Conservation (phyloP, 2,888 invertebrate species). For the Drosophila mercatorum region DNA sequence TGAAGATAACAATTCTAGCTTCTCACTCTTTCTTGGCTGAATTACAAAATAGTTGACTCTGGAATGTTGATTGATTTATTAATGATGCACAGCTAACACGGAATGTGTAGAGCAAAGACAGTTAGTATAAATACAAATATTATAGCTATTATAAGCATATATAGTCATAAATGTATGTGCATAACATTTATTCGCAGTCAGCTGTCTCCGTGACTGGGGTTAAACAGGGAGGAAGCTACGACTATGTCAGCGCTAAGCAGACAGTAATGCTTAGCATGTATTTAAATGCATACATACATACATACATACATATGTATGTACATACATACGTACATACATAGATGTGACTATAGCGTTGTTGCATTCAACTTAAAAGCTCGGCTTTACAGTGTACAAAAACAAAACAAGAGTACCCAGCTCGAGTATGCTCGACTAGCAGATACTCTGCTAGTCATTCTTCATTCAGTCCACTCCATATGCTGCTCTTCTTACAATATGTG, state of each 20-base stretch:
- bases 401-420: background rate
- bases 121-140: background rate
- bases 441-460: background rate
- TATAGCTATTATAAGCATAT: background rate
- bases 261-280: slow-evolving; percentile 1
- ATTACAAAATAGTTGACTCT: background rate
- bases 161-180: background rate
- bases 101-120: background rate
- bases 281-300: background rate
- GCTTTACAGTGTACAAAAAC: slow-evolving; percentile 34
- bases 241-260: background rate
- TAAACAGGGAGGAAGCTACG: slow-evolving; percentile 6
- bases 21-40: background rate
- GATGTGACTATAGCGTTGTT: slow-evolving; percentile 16
- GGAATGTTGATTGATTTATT: slow-evolving; percentile 5
- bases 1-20: too few relatives aligned
- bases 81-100: background rate
- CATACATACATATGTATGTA: background rate
- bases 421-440: background rate
- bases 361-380: slow-evolving; percentile 37
- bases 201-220: background rate
- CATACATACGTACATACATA: background rate
- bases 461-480: background rate
- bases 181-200: slow-evolving; percentile 3
- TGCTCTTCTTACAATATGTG: background rate